Percentiles rank a stretch among this genome's conserved stretches.
These are phyloP conservation scores for Elephantulus edwardii DNA, from an alignment of 2,113 vertebrate species.

Conservation along the genomic window DNA sequence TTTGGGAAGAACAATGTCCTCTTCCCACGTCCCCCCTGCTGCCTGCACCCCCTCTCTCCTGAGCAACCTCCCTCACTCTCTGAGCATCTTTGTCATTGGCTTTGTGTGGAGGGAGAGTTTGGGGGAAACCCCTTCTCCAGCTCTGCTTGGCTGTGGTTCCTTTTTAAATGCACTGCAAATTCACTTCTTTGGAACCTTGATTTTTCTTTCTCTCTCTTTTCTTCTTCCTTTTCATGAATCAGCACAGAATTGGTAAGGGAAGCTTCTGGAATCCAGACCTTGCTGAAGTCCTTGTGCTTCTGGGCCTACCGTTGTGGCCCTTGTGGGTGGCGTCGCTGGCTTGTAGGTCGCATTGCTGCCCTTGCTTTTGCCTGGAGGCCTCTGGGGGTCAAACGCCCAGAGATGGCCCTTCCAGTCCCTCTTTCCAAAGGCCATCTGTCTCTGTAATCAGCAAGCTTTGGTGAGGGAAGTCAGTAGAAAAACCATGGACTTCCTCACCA, in stretches of 20 bases:
- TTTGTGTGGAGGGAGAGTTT: constrained; percentile 62
- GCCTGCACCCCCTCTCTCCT: not conserved
- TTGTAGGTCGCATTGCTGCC: not conserved
- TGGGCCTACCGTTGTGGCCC: not conserved
- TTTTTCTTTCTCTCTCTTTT: not conserved
- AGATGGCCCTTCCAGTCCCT: not conserved
- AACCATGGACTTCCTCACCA: too few species aligned
- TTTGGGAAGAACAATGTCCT: not conserved
- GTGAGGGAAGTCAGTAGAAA: accelerated
- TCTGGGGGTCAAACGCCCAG: not conserved
- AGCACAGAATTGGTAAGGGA: constrained; percentile 39
- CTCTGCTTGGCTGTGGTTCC: constrained; percentile 40
- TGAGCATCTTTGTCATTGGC: constrained; percentile 37
- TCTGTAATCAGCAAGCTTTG: not conserved
- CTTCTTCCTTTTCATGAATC: constrained; percentile 48
- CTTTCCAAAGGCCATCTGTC: not conserved
- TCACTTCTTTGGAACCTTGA: constrained; percentile 21
- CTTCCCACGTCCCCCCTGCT: not conserved
- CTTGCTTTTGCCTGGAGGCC: not conserved
- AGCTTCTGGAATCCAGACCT: constrained; percentile 30
- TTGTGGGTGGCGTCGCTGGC: too few species aligned
- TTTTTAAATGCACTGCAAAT: constrained; percentile 25
- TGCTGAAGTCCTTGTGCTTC: not conserved
- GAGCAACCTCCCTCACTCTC: not conserved
- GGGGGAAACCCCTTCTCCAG: constrained; percentile 72